Conservation (phyloP, 2,888 invertebrate genomes). For the Hydraecia micacea region DNA sequence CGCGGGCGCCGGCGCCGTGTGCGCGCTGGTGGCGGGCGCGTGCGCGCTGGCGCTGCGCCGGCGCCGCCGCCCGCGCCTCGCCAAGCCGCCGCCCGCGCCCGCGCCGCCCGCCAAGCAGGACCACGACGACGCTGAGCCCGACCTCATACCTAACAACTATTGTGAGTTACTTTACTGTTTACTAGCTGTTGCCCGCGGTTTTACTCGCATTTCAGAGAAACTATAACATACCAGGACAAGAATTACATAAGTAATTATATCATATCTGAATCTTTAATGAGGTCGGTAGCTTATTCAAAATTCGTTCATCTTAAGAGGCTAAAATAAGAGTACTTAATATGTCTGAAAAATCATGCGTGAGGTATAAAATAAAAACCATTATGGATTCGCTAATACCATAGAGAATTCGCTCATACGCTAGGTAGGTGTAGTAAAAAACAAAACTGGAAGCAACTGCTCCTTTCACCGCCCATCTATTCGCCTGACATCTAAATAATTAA, state of each 20-base stretch:
- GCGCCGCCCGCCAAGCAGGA: constrained; percentile 70
- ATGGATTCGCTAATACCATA: neutral
- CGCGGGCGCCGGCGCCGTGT: constrained; percentile 77
- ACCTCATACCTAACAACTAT: constrained; percentile 87
- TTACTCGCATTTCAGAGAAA: neutral
- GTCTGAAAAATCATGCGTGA: neutral
- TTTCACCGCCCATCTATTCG: neutral
- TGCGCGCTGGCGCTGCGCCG: constrained; percentile 78
- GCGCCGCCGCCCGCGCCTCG: constrained; percentile 71
- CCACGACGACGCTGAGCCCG: constrained; percentile 86
- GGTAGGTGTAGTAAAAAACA: neutral
- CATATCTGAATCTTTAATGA: neutral
- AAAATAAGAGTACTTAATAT: neutral
- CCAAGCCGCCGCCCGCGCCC: constrained; percentile 73
- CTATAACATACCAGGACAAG: neutral
- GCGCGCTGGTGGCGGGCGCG: constrained; percentile 79
- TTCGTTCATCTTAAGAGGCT: neutral
- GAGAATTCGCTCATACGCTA: no score
- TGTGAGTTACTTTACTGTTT: constrained; percentile 74
- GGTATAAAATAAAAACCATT: no score
- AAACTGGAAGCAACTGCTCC: neutral
- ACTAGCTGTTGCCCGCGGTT: neutral
- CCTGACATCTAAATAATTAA: neutral
- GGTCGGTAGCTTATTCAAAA: neutral
- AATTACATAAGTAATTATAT: neutral